Percentiles rank a stretch among this genome's conserved stretches.
These are phyloP conservation scores for Colius striatus DNA, from an alignment of 2,113 vertebrate species.

Conservation along the genomic window DNA sequence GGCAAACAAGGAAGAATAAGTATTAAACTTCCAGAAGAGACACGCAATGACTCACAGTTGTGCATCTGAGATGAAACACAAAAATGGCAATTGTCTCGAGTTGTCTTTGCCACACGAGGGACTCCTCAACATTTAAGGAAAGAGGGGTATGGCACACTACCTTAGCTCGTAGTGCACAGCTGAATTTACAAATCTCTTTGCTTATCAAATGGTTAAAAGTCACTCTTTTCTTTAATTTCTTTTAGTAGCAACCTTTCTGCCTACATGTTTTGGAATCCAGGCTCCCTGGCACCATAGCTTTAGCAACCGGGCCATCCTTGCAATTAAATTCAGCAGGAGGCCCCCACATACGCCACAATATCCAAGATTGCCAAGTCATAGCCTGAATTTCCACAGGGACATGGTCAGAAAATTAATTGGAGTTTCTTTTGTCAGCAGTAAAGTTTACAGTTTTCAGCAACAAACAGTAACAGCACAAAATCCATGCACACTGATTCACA, in stretches of 20 bases:
- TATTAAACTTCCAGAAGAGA: constrained; percentile 19
- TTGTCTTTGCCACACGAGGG: background rate
- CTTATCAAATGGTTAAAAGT: background rate
- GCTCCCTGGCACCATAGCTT: background rate
- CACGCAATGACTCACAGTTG: constrained; percentile 31
- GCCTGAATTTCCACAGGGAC: background rate
- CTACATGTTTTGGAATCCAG: background rate
- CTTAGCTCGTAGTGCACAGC: background rate
- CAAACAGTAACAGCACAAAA: background rate
- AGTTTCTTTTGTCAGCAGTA: background rate
- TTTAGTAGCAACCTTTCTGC: background rate
- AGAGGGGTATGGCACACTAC: background rate
- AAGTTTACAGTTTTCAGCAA: background rate
- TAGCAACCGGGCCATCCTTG: background rate
- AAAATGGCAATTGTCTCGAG: background rate
- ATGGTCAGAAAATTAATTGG: background rate
- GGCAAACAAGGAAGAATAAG: constrained; percentile 45
- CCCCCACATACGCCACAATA: background rate
- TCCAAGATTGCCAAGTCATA: background rate
- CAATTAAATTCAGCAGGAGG: background rate
- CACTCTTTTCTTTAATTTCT: background rate
- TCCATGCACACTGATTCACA: background rate
- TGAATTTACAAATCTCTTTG: background rate
- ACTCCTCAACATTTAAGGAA: no score
- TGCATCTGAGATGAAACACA: constrained; percentile 1